Conservation (phyloP, 2,888 invertebrate species). For the Agrochola lychnidis region DNA sequence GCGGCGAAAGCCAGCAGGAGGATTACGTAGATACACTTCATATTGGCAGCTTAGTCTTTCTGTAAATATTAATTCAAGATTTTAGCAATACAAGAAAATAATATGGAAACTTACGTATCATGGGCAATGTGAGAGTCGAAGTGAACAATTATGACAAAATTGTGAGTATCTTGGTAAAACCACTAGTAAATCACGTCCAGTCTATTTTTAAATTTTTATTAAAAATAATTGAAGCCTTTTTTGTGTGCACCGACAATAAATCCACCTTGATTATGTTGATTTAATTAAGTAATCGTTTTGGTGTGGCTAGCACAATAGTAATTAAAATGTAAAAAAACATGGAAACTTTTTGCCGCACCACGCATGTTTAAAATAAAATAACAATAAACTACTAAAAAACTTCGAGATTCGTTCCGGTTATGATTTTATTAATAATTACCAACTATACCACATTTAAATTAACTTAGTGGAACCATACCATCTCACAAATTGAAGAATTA, state of each 20-base stretch:
- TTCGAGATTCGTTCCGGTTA: slow-evolving; percentile 13
- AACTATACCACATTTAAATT: neutral
- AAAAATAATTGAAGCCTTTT: neutral
- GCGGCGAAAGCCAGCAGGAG: slow-evolving; percentile 67
- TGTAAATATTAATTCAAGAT: neutral
- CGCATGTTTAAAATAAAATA: neutral
- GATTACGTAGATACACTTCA: slow-evolving; percentile 76
- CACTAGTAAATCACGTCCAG: neutral
- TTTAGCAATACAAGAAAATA: neutral
- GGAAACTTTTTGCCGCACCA: neutral
- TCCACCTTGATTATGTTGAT: neutral
- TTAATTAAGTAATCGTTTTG: neutral
- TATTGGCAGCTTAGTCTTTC: slow-evolving; percentile 51
- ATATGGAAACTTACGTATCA: neutral
- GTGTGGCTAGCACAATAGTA: neutral
- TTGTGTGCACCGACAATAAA: neutral
- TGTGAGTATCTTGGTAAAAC: neutral
- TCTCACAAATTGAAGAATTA: neutral
- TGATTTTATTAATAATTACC: neutral
- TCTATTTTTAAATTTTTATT: neutral
- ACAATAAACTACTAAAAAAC: neutral
- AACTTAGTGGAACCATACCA: neutral
- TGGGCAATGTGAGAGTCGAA: neutral
- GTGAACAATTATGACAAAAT: neutral
- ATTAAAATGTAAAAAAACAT: slow-evolving; percentile 7